Percentiles rank a stretch among this genome's conserved stretches.
These are phyloP conservation scores for Zophobas morio DNA, from an alignment of 1,140 invertebrate genomes.

Conservation along the genomic window DNA sequence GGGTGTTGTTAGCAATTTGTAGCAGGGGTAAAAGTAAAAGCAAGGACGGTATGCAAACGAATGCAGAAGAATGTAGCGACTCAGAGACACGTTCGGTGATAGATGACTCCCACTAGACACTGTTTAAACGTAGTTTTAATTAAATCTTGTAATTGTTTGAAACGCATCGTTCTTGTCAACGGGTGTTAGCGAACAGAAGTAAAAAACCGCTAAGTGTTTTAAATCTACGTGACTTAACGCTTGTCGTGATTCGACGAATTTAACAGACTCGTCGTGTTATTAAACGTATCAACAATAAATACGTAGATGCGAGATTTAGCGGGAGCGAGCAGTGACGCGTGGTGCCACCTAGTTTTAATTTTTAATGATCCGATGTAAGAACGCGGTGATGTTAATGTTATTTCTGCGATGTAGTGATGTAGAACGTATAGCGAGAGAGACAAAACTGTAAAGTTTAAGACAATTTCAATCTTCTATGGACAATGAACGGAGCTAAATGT, in stretches of 20 bases:
- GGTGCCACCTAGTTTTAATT: not conserved
- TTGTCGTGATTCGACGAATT: conserved; percentile 61
- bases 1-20: conserved; percentile 37
- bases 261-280: conserved; percentile 52
- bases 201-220: conserved; percentile 59
- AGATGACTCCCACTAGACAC: conserved; percentile 66
- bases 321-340: conserved; percentile 32
- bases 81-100: conserved; percentile 65
- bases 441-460: conserved; percentile 62
- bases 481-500: conserved; percentile 62
- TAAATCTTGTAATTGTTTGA: conserved; percentile 68
- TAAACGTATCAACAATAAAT: conserved; percentile 29
- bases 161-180: conserved; percentile 59
- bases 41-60: conserved; percentile 61
- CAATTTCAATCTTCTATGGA: conserved; percentile 64
- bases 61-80: conserved; percentile 63
- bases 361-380: conserved; percentile 28
- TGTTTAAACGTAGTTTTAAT: conserved; percentile 67
- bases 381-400: conserved; percentile 57
- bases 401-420: conserved; percentile 60
- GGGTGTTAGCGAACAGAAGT: conserved; percentile 57
- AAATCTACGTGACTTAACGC: conserved; percentile 59
- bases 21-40: conserved; percentile 49
- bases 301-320: conserved; percentile 42
- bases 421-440: conserved; percentile 61